Conservation (phyloP, 1,140 invertebrate genomes). For the Drosophila truncata region DNA sequence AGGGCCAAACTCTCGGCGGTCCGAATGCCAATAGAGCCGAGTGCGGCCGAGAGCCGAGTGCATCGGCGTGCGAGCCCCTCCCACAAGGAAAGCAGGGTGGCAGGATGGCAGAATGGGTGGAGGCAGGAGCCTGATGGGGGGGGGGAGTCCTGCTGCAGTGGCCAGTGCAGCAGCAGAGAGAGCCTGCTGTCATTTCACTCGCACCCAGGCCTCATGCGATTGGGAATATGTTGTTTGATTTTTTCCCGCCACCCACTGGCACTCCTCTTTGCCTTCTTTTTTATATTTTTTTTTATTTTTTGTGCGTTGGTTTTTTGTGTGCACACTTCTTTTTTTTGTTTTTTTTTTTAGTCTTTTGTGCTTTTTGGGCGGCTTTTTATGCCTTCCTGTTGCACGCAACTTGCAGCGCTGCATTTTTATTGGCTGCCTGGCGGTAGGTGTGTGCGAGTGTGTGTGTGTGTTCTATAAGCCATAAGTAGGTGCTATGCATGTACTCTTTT, state of each 20-base stretch:
- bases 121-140: not conserved
- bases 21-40: constrained; percentile 11
- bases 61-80: constrained; percentile 42
- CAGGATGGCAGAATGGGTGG: not conserved
- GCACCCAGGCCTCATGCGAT: constrained; percentile 66
- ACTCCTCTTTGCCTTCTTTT: constrained; percentile 3
- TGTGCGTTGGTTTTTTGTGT: constrained; percentile 10
- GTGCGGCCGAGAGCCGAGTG: constrained; percentile 15
- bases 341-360: constrained; percentile 59
- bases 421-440: constrained; percentile 61
- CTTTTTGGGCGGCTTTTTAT: constrained; percentile 75
- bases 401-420: constrained; percentile 84
- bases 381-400: constrained; percentile 75
- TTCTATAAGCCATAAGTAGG: constrained; percentile 71
- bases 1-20: constrained; percentile 38
- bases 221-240: constrained; percentile 66
- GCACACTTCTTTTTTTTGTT: no score
- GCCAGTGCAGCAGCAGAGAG: constrained; percentile 22
- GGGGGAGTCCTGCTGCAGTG: constrained; percentile 9
- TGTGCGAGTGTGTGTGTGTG: constrained; percentile 35
- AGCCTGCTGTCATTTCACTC: constrained; percentile 80
- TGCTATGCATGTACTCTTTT: constrained; percentile 46
- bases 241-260: constrained; percentile 43
- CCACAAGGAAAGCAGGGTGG: constrained; percentile 12
- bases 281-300: constrained; percentile 26